These are phyloP conservation scores for Campoletis sonorensis DNA, from an alignment of 1,140 invertebrate genomes.

Conservation along the genomic window DNA sequence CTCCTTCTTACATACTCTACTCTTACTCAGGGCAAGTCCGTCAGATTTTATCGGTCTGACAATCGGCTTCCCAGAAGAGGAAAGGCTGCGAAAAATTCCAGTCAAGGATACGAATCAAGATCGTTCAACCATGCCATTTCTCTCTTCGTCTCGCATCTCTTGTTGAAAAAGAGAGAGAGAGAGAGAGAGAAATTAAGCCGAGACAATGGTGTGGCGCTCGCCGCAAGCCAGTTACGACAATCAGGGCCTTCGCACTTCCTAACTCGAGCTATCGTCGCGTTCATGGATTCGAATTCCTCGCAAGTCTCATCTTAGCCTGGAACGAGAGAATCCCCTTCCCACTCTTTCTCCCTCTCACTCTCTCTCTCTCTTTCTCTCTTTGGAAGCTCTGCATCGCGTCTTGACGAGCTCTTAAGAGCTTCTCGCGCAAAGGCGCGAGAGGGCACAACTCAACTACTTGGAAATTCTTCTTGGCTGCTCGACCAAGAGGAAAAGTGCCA, in stretches of 20 bases:
- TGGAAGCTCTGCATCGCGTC: not conserved
- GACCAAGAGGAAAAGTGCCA: conserved; percentile 30
- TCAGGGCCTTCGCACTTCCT: conserved; percentile 51
- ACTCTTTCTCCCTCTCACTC: not conserved
- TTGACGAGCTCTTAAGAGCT: conserved; percentile 5
- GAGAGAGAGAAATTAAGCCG: not conserved
- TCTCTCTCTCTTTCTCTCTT: not conserved
- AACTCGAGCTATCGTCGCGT: conserved; percentile 42
- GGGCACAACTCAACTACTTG: conserved; percentile 1
- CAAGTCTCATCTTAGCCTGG: not conserved
- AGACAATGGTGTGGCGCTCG: conserved; percentile 20
- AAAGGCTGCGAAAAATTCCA: conserved; percentile 59
- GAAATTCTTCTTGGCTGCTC: not conserved
- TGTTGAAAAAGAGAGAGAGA: not conserved
- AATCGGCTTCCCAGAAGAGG: conserved; percentile 60
- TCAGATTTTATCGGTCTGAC: conserved; percentile 55
- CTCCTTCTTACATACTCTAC: not conserved
- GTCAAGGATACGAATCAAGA: conserved; percentile 57
- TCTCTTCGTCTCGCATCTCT: conserved; percentile 17
- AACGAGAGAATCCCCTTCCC: not conserved
- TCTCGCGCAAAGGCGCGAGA: conserved; percentile 1
- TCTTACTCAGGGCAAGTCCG: conserved; percentile 35
- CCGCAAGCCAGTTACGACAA: conserved; percentile 46
- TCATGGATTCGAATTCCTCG: conserved; percentile 33
- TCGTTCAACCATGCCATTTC: conserved; percentile 51